A percentile compares a stretch with the other conserved stretches of the same genome.
phyloP scores from a whole-genome alignment of 2,797 vertebrate genomes.

The Scyliorhinus canicula region DNA sequence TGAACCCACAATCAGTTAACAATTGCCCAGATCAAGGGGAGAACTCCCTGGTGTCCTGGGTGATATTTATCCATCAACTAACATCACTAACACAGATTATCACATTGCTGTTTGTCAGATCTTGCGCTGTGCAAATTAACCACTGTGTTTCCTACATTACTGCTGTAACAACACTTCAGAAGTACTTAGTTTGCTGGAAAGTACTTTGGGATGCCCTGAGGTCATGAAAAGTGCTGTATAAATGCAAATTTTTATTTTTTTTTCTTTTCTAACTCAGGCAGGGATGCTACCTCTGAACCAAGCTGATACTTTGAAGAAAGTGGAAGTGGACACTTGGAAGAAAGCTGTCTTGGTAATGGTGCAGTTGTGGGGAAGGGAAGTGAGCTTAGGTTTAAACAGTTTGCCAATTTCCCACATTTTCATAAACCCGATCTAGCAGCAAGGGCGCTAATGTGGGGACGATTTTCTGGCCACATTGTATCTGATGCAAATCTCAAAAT shows the following conservation, averaged over 20 bases:
- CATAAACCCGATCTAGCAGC: background rate
- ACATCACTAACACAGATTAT: background rate
- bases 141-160: background rate
- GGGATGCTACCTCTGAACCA: conserved; percentile 32
- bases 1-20: background rate
- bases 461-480: too few relatives aligned
- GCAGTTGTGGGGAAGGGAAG: conserved; percentile 11
- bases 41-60: background rate
- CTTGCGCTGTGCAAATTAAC: background rate
- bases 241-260: conserved; percentile 26
- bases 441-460: background rate
- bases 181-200: background rate
- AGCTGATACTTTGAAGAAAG: conserved; percentile 33
- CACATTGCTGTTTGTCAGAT: conserved; percentile 1
- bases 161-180: conserved; percentile 6
- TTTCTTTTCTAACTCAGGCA: conserved; percentile 28
- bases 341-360: conserved; percentile 35
- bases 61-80: background rate
- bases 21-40: background rate
- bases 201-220: conserved; percentile 3
- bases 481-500: too few relatives aligned
- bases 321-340: conserved; percentile 34
- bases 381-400: conserved; percentile 12
- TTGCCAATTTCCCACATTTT: background rate
- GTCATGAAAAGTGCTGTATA: conserved; percentile 24